Evolutionary conservation across 1,140 invertebrate genomes (phyloP), one percentile per base, ranked within the genome.

Genomic region (Thrips palmi): DNA sequence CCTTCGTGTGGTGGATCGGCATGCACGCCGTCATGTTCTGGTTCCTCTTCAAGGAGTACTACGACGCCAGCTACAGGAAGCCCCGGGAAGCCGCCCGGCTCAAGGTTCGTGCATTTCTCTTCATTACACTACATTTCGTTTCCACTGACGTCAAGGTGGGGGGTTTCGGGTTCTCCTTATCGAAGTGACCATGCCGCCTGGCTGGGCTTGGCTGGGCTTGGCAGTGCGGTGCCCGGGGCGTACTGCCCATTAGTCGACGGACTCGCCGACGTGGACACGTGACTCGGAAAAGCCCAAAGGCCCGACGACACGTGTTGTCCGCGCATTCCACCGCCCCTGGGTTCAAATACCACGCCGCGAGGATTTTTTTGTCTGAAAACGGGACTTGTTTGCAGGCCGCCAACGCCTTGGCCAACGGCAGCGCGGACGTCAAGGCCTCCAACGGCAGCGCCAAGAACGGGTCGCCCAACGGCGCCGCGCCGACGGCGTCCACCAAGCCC

Each of bases 21-120:
- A 56, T 71, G 25, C 81, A 84, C 51, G 77, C 78, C 2, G 49
- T 80, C 11, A 71, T 83, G 57, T 84, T 85, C 58, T 77, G 75
- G 48, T 71, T 78, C 58, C 62, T 85, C 30, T 85, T 85, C 57
- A 68, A 65, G 8, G 63, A 75, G 47, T 85, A 84, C 55, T 85
- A 84, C 58, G 63, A 68, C 27, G 63, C 75, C 47, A 57, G 74
- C 41, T 81, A 83, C 48, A 53, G 47, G 19, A 65, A 59, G 28
- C 29, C 45, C 17, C 11, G 36, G 10, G 22, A 15, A 35, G 42
- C 37, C 28, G 33, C 32, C 43, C 42, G 42, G 34, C 36, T 47
- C 45, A 35, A 25, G 17, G 23, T n/a, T 10, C n/a, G 15, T 24
- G 2, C 4, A 33, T 11, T 7, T 21, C 11, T 11, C 6, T 5